A percentile compares a stretch with the other conserved stretches of the same genome.
Evolutionary conservation across 2,797 vertebrate genomes (phyloP).

Genomic region (Pristis pectinata): DNA sequence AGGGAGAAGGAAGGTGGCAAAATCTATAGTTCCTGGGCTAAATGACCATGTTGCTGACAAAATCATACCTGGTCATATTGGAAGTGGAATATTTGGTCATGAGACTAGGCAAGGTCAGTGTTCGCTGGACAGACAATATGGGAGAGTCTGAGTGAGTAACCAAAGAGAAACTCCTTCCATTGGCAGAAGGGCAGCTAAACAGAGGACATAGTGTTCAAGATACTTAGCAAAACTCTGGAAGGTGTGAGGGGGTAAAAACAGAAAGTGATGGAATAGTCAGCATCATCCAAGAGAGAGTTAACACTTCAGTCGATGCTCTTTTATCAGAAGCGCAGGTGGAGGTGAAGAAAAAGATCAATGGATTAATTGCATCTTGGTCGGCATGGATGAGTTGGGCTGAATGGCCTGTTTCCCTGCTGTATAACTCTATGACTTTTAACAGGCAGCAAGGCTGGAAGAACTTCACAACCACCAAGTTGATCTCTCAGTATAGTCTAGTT

Average conservation of each 20-base stretch:
- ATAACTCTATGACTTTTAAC: not conserved
- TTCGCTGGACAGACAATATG: not conserved
- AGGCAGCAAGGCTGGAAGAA: too few species aligned
- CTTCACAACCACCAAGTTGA: too few species aligned
- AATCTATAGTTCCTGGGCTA: not conserved
- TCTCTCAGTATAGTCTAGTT: too few species aligned
- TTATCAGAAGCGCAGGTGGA: too few species aligned
- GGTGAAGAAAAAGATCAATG: too few species aligned
- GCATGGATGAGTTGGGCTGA: not conserved
- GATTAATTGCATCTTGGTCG: not conserved
- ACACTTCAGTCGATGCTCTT: too few species aligned
- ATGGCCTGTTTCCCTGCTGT: not conserved
- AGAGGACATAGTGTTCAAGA: not conserved
- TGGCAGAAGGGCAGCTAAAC: not conserved
- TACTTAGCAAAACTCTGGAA: not conserved
- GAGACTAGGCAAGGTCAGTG: not conserved
- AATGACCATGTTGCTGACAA: not conserved
- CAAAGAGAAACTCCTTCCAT: not conserved
- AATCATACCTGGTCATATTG: not conserved
- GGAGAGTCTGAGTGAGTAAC: not conserved
- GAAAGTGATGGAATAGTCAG: too few species aligned
- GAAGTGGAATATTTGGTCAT: not conserved
- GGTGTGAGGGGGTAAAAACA: not conserved
- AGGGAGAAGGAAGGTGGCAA: not conserved
- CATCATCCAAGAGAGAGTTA: too few species aligned